Conservation (phyloP, 2,888 invertebrate species). For the Campoplex capitator region DNA sequence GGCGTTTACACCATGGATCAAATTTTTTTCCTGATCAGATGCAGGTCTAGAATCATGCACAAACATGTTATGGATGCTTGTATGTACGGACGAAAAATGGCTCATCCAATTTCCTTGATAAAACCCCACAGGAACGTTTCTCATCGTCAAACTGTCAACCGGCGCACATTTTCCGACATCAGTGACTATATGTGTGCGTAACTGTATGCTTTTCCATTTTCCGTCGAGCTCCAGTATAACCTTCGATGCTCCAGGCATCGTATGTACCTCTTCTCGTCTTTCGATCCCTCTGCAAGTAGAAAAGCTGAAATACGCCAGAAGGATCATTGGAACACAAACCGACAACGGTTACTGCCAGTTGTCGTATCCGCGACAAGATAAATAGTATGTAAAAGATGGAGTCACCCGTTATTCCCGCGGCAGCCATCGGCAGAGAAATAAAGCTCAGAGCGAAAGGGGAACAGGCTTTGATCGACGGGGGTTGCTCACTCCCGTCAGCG, state of each 20-base stretch:
- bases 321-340: constrained; percentile 15
- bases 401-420: constrained; percentile 51
- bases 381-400: constrained; percentile 77
- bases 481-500: constrained; percentile 29
- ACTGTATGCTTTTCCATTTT: constrained; percentile 74
- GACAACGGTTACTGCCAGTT: constrained; percentile 16
- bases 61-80: neutral
- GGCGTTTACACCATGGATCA: neutral
- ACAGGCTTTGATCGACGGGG: constrained; percentile 64
- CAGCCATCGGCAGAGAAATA: constrained; percentile 31
- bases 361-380: constrained; percentile 75
- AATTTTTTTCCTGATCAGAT: constrained; percentile 6
- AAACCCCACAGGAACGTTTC: constrained; percentile 79
- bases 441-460: neutral
- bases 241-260: constrained; percentile 19
- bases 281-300: constrained; percentile 68
- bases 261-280: constrained; percentile 59
- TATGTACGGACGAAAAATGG: constrained; percentile 79
- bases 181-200: constrained; percentile 34
- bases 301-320: constrained; percentile 17
- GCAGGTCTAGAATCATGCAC: neutral
- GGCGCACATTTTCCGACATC: constrained; percentile 54
- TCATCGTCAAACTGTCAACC: constrained; percentile 49
- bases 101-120: constrained; percentile 83
- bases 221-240: constrained; percentile 71